phyloP scores from a whole-genome alignment of 1,140 invertebrate species.

The Calephelis virginiensis region DNA sequence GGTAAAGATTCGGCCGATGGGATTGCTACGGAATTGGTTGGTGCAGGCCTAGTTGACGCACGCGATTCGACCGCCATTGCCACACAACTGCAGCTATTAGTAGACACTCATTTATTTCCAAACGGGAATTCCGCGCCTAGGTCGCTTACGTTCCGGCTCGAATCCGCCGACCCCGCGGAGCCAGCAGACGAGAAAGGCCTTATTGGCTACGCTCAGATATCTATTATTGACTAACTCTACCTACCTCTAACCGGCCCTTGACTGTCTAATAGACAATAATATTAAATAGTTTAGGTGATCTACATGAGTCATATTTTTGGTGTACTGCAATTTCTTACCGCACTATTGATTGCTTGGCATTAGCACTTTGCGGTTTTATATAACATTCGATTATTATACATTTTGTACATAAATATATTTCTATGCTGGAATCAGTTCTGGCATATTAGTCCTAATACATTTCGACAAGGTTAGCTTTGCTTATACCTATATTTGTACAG shows the following conservation, averaged over 20 bases:
- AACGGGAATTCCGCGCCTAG: conserved; percentile 45
- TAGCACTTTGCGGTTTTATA: conserved; percentile 14
- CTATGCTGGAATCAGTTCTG: no score
- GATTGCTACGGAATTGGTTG: conserved; percentile 96
- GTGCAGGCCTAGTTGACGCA: conserved; percentile 95
- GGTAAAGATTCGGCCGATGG: conserved; percentile 97
- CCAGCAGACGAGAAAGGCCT: conserved; percentile 95
- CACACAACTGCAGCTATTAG: conserved; percentile 94
- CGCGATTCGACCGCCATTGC: conserved; percentile 94
- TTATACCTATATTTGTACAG: no score
- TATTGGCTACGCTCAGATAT: conserved; percentile 97
- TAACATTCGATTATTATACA: background rate
- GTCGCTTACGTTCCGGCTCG: conserved; percentile 93
- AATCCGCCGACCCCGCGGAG: conserved; percentile 86
- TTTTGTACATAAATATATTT: no score
- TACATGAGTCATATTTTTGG: conserved; percentile 29
- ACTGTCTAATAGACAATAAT: conserved; percentile 34
- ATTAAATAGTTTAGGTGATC: conserved; percentile 24
- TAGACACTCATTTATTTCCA: conserved; percentile 54
- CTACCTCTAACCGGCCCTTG: conserved; percentile 19
- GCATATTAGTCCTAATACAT: no score
- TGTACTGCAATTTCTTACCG: conserved; percentile 5
- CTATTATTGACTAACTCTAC: conserved; percentile 86
- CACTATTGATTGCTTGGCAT: conserved; percentile 4
- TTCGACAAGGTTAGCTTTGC: no score